Conservation (phyloP, 2,888 invertebrate genomes). For the Drosophila falleni region DNA sequence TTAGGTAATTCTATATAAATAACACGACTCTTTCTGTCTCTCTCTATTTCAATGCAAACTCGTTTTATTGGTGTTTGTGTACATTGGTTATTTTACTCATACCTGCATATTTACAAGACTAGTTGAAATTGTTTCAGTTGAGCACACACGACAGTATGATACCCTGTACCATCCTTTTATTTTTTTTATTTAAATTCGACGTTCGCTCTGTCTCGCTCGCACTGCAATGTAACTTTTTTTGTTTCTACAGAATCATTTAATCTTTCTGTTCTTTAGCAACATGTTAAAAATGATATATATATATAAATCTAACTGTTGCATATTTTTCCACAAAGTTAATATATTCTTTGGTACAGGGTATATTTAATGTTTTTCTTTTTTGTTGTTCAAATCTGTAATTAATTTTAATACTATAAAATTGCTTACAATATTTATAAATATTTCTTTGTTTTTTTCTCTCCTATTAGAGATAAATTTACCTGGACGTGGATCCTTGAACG, state of each 20-base stretch:
- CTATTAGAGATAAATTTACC: not conserved
- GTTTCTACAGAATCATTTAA: not conserved
- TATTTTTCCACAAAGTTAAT: not conserved
- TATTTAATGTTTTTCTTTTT: not conserved
- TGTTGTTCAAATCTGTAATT: not conserved
- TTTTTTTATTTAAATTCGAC: too few relatives aligned
- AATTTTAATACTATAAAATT: not conserved
- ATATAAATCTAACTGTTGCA: too few relatives aligned
- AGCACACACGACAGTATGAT: not conserved
- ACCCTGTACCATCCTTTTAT: not conserved
- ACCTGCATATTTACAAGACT: not conserved
- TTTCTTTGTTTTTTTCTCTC: not conserved
- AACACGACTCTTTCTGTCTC: not conserved
- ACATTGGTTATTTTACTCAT: not conserved
- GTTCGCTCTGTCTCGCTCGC: too few relatives aligned
- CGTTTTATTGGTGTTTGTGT: not conserved
- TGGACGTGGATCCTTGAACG: not conserved
- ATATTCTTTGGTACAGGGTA: not conserved
- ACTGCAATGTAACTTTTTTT: too few relatives aligned
- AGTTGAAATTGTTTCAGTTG: not conserved
- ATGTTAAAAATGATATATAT: too few relatives aligned
- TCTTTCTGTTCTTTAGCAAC: not conserved
- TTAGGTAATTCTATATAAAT: slow-evolving; percentile 16
- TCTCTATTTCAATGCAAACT: not conserved
- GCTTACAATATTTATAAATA: too few relatives aligned